These are phyloP conservation scores for Conomelus anceps DNA, from an alignment of 2,888 invertebrate genomes.

Conservation along the genomic window DNA sequence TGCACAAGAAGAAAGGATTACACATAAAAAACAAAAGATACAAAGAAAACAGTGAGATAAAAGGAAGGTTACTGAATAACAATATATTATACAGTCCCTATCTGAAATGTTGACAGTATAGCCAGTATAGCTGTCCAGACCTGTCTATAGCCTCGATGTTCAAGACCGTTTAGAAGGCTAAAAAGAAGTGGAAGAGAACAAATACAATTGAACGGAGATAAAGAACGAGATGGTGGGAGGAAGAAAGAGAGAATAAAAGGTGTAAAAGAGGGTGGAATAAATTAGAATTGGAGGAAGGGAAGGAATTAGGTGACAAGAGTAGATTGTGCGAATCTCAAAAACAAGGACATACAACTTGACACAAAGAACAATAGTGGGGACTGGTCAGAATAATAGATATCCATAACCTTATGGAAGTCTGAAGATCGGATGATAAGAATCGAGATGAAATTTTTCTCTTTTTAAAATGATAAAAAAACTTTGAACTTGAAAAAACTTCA, in stretches of 20 bases:
- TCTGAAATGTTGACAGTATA: neutral
- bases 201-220: neutral
- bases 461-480: neutral
- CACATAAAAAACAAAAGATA: neutral
- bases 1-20: no score
- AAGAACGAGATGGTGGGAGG: neutral
- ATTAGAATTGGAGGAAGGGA: neutral
- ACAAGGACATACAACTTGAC: neutral
- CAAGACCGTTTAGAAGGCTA: neutral
- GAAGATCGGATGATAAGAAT: neutral
- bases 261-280: no score
- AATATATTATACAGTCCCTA: neutral
- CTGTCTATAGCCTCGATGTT: neutral
- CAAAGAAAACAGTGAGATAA: neutral
- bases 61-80: neutral
- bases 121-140: neutral
- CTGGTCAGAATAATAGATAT: neutral
- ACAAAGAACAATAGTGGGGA: neutral
- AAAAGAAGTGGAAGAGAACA: neutral
- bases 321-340: neutral
- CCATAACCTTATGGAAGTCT: neutral
- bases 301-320: neutral
- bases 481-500: neutral
- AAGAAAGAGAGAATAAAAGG: neutral
- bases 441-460: neutral